Base-by-base conservation (phyloP, 2,888 invertebrate genomes). In the Trachelus troglodyta region DNA sequence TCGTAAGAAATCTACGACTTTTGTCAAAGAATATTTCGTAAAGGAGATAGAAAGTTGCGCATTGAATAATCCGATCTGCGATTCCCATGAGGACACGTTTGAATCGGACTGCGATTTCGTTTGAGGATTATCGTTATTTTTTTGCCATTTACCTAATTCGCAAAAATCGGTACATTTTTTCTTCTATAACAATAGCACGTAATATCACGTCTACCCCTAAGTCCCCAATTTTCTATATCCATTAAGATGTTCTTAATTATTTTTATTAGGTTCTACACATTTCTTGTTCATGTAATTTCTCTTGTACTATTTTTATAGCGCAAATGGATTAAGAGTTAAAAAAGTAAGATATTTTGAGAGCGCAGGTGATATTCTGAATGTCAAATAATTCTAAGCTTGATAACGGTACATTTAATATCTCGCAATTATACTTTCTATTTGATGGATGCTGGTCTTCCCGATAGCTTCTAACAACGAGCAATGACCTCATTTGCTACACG, bases 381-480 rank as follows among this genome's bases (percentile, higher is more conserved):
- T 75, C 69, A 68, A 68, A 75, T 69, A 68, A 75, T 75, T 75
- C 31, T 34, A 34, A 34, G 15, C 23, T 9, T 34, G 23, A 30
- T 12, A 31, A 75, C 40, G 34, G n/a, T 69, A 75, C 75, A 69
- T 69, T 75, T 12, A 75, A 69, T 69, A 56, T 75, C 31, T 69
- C 75, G 68, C 69, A 69, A 75, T 75, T 75, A 75, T 11, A 75
- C 69, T 69, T 75, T 68, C 75, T 75, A 75, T 4, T 34, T 11
- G 69, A 69, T 69, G 69, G 69, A 69, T 69, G n/a, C 34, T 75
- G 75, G n/a, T 69, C 56, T 15, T 40, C 15, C 40, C 15, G 4
- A 40, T 40, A 15, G 40, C 40, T 40, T 40, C 40, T 40, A 40
- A 15, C 4, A 40, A 40, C 15, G 15, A 40, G 15, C 40, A 40